Conservation (phyloP, 2,113 vertebrate species). For the Ceuthmochares aereus region DNA sequence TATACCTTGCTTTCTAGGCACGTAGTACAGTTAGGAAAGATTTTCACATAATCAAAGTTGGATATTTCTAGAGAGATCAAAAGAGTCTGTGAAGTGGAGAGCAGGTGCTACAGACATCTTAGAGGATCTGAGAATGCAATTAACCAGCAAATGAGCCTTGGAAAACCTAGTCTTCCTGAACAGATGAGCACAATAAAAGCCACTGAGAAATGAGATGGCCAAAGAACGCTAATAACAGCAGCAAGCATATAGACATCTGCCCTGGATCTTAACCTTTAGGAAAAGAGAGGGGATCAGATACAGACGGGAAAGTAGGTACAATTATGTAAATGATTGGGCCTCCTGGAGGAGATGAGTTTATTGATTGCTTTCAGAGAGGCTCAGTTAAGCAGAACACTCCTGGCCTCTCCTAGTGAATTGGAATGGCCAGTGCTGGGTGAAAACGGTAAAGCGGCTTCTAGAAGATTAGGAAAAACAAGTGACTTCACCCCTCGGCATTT, state of each 20-base stretch:
- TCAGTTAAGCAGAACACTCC: slow-evolving; percentile 42
- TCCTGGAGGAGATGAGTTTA: slow-evolving; percentile 73
- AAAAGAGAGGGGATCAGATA: slow-evolving; percentile 25
- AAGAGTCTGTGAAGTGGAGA: slow-evolving; percentile 77
- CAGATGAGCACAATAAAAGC: slow-evolving; percentile 75
- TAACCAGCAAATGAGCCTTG: slow-evolving; percentile 82
- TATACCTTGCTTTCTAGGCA: slow-evolving; percentile 73
- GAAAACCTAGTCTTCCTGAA: slow-evolving; percentile 70
- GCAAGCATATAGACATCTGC: slow-evolving; percentile 63
- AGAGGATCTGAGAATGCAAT: slow-evolving; percentile 81
- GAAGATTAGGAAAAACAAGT: not conserved
- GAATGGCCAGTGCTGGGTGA: not conserved
- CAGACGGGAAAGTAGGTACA: slow-evolving; percentile 56
- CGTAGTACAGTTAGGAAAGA: slow-evolving; percentile 63
- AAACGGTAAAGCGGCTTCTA: not conserved
- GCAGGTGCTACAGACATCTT: slow-evolving; percentile 78
- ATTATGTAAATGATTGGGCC: slow-evolving; percentile 78
- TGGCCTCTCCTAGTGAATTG: not conserved
- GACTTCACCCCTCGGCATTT: not conserved
- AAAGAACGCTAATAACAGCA: slow-evolving; percentile 65
- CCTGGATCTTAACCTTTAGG: slow-evolving; percentile 71
- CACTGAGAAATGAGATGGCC: slow-evolving; percentile 61
- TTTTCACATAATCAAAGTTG: slow-evolving; percentile 79
- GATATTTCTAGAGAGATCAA: slow-evolving; percentile 80
- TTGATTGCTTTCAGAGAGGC: slow-evolving; percentile 77